Conservation (phyloP, 2,888 invertebrate genomes). For the Cryptocheilus praepositus region DNA sequence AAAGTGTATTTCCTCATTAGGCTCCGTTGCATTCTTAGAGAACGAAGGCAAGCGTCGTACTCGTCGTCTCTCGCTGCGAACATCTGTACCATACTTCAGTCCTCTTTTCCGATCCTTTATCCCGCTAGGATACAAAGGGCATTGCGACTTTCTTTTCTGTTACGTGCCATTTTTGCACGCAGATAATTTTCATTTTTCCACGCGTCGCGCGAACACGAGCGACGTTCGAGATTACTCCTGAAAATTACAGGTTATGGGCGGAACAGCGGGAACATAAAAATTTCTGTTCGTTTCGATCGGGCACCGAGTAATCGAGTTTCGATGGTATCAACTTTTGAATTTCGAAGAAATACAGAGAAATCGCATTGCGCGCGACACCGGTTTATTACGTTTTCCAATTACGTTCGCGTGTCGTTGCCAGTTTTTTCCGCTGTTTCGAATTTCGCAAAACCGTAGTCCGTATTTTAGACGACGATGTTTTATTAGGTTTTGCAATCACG, state of each 20-base stretch:
- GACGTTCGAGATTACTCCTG: not conserved
- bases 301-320: slow-evolving; percentile 26
- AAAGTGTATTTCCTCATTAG: slow-evolving; percentile 61
- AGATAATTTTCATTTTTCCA: too few relatives aligned
- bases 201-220: not conserved
- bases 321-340: slow-evolving; percentile 4
- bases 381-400: not conserved
- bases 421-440: not conserved
- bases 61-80: too few relatives aligned
- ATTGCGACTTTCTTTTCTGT: slow-evolving; percentile 19
- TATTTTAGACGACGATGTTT: not conserved
- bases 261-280: too few relatives aligned
- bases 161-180: slow-evolving; percentile 11
- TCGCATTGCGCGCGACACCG: too few relatives aligned
- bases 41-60: slow-evolving; percentile 32
- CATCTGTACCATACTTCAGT: slow-evolving; percentile 11
- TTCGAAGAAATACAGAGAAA: not conserved
- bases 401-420: not conserved
- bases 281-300: slow-evolving; percentile 8
- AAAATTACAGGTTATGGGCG: too few relatives aligned
- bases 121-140: slow-evolving; percentile 27
- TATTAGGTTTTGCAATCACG: not conserved
- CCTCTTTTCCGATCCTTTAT: slow-evolving; percentile 34
- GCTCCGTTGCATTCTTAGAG: slow-evolving; percentile 43
- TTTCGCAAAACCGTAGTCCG: too few relatives aligned